Base-by-base conservation (phyloP, 2,797 vertebrate genomes). In the Gastrophryne carolinensis region DNA sequence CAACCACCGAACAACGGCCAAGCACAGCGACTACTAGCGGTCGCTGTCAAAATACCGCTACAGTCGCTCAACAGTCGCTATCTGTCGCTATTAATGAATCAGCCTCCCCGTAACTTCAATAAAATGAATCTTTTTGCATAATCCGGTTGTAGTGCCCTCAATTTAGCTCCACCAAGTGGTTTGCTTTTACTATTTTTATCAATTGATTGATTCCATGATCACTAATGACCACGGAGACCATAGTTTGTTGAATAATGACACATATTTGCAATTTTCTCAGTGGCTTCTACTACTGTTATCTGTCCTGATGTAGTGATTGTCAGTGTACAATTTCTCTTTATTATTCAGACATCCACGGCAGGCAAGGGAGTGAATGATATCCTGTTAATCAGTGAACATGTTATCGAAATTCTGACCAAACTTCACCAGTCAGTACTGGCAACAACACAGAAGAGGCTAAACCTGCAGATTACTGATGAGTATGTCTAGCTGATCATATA, bases 381-480 rank as follows among this genome's bases (percentile, higher is more conserved):
- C 68, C 73, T 92, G 71, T 79, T 92, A 24, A 15, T 85, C 66
- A 91, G 89, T 0, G 82, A 89, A 44, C 87, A 88, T 9, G 80
- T 90, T 78, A 80, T 92, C 5, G 90, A 92, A 79, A 79, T 92
- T 10, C 13, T 90, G 72, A 78, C 85, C 3, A 84, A 80, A 63
- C 81, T 92, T 69, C 80, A 88, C 83, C 86, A 75, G 62, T 81
- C 86, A 5, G 52, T 85, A 0, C 41, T 87, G 82, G 86, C 82
- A 1, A 0, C 70, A 63, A 85, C 58, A 0, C 77, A 79, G 52
- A 86, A 74, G 70, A 80, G 67, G 0, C 83, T 91, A 72, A 27
- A 84, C 9, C 26, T 92, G 67, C 61, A 82, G 7, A 83, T 91
- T 83, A 69, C 87, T 0, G 89, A 91, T 73, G 80, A 85, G 91